These are phyloP conservation scores for Ptilonorhynchus violaceus DNA, from an alignment of 2,113 vertebrate genomes.

Conservation along the genomic window DNA sequence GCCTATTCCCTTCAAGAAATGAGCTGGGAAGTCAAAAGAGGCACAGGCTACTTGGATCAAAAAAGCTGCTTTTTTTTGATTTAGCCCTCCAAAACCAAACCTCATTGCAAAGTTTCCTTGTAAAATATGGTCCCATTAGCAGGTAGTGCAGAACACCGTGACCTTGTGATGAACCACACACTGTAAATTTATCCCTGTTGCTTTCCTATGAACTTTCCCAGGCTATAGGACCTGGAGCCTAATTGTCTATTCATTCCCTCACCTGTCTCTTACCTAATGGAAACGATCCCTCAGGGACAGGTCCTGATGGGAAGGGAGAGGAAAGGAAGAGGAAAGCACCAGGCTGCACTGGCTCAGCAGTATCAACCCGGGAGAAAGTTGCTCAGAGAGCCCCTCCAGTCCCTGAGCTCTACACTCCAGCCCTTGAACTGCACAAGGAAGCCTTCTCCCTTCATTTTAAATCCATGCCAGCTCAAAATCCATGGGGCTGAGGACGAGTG, in stretches of 20 bases:
- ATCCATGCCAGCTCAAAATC: neutral
- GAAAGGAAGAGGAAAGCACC: neutral
- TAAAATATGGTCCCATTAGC: conserved; percentile 2
- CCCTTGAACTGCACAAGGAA: neutral
- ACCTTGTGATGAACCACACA: neutral
- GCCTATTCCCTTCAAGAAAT: neutral
- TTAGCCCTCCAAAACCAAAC: neutral
- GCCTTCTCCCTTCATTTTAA: neutral
- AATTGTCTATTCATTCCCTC: neutral
- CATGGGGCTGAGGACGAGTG: rapidly evolving
- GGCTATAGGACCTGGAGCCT: neutral
- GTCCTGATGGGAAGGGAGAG: neutral
- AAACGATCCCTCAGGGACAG: neutral
- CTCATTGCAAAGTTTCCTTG: neutral
- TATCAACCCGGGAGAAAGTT: neutral
- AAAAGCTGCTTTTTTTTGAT: neutral
- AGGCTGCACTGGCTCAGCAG: neutral
- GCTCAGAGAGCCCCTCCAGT: neutral
- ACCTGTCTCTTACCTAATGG: neutral
- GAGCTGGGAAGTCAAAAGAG: neutral
- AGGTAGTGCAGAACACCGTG: neutral
- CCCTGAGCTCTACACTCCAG: neutral
- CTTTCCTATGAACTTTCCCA: neutral
- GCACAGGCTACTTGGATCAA: neutral
- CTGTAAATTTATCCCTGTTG: neutral